These are phyloP conservation scores for Pollenia angustigena DNA, from an alignment of 2,888 invertebrate species.

Conservation along the genomic window DNA sequence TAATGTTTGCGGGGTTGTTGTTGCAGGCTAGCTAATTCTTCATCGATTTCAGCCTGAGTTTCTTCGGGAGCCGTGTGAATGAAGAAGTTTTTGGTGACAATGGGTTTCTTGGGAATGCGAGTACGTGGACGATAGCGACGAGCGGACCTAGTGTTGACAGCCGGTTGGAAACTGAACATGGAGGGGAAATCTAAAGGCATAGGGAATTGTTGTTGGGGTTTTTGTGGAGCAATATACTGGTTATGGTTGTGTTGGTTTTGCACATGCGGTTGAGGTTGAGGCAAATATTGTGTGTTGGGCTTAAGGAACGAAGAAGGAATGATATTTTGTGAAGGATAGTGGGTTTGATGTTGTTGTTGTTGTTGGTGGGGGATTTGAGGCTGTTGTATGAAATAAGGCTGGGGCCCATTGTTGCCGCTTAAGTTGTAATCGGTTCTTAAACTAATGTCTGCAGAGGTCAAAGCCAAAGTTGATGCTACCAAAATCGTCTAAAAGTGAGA, in stretches of 20 bases:
- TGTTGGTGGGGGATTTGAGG: conserved; percentile 17
- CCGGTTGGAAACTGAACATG: conserved; percentile 37
- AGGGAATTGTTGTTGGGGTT: conserved; percentile 75
- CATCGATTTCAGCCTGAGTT: conserved; percentile 81
- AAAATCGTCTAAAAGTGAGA: conserved; percentile 77
- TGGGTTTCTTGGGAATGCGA: conserved; percentile 79
- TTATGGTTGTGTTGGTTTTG: conserved; percentile 58
- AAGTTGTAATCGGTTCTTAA: conserved; percentile 78
- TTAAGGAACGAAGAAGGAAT: conserved; percentile 64
- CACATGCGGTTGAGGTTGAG: conserved; percentile 69
- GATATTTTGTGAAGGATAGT: conserved; percentile 53
- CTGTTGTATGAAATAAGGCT: conserved; percentile 29
- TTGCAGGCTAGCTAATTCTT: conserved; percentile 79
- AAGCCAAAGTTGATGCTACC: conserved; percentile 74
- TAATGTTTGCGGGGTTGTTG: conserved; percentile 82
- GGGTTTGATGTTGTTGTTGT: conserved; percentile 74
- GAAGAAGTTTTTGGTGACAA: conserved; percentile 83
- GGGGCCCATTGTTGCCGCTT: conserved; percentile 50
- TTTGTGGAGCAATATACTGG: conserved; percentile 56
- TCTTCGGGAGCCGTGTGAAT: conserved; percentile 84
- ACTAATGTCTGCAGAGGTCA: conserved; percentile 77
- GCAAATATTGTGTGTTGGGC: conserved; percentile 77
- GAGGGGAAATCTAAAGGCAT: conserved; percentile 78
- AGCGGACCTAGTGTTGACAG: conserved; percentile 57
- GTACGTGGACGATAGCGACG: conserved; percentile 79